phyloP scores from a whole-genome alignment of 2,113 vertebrate genomes.

The Propithecus coquereli region DNA sequence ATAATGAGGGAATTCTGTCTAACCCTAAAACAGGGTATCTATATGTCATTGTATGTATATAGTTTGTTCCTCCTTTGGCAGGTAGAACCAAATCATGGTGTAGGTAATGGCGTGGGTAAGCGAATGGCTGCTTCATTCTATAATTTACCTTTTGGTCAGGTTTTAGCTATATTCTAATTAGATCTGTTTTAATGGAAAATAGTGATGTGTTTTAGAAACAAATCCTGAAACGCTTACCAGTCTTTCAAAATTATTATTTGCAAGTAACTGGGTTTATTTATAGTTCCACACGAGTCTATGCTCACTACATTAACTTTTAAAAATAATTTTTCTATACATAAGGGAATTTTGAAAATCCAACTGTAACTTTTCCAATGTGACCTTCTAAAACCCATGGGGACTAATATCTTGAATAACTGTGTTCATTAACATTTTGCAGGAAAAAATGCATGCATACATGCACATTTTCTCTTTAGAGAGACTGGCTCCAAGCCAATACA shows the following conservation, averaged over 20 bases:
- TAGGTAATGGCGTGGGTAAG: neutral
- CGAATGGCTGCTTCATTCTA: constrained; percentile 31
- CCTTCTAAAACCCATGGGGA: constrained; percentile 11
- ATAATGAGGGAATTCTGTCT: neutral
- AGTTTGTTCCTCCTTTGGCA: constrained; percentile 10
- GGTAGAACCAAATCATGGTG: neutral
- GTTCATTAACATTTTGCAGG: constrained; percentile 47
- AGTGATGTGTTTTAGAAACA: constrained; percentile 45
- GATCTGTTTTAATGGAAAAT: constrained; percentile 41
- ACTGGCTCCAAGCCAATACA: constrained; percentile 7
- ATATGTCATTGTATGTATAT: neutral
- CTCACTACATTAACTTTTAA: constrained; percentile 68
- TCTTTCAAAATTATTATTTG: constrained; percentile 45
- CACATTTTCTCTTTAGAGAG: constrained; percentile 31
- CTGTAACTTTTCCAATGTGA: constrained; percentile 35
- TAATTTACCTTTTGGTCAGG: constrained; percentile 38
- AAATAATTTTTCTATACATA: constrained; percentile 70
- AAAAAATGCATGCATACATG: neutral
- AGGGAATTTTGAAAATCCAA: constrained; percentile 59
- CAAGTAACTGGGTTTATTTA: constrained; percentile 41
- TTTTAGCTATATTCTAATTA: constrained; percentile 47
- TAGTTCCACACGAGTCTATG: constrained; percentile 50
- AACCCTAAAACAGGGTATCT: neutral
- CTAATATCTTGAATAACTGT: constrained; percentile 13
- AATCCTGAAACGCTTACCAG: neutral